phyloP scores from a whole-genome alignment of 1,140 invertebrate species.

The Phortica variegata region DNA sequence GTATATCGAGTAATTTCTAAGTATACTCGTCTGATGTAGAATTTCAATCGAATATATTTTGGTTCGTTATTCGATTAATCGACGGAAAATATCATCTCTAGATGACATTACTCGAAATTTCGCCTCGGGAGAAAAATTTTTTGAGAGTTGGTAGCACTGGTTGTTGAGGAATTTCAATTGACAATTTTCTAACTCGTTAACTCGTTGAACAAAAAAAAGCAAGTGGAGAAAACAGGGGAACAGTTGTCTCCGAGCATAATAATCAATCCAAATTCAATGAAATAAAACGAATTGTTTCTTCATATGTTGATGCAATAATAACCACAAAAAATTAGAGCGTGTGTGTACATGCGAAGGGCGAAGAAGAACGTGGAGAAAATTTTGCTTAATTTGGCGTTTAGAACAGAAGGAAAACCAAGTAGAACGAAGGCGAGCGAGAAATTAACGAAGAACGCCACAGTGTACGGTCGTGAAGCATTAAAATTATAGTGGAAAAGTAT shows the following conservation, averaged over 20 bases:
- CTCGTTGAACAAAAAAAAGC: neutral
- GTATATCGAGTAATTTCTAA: no score
- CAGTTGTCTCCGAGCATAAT: neutral
- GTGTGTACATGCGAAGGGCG: conserved; percentile 1
- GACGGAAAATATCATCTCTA: no score
- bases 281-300: conserved; percentile 1
- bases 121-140: no score
- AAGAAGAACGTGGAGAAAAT: no score
- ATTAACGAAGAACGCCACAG: conserved; percentile 26
- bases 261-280: neutral
- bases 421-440: conserved; percentile 23
- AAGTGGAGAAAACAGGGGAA: neutral
- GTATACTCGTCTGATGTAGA: no score
- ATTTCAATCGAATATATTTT: no score
- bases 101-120: no score
- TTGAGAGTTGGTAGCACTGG: neutral
- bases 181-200: neutral
- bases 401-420: conserved; percentile 14
- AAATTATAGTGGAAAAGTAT: no score
- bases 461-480: no score
- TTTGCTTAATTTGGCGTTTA: conserved; percentile 1
- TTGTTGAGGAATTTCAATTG: conserved; percentile 1
- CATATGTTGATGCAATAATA: no score
- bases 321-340: neutral
- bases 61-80: no score